Evolutionary conservation across 92 coral and sea anemone species (phyloP), one percentile per base, ranked within the genome.

Genomic region (Phymanthus crucifer): DNA sequence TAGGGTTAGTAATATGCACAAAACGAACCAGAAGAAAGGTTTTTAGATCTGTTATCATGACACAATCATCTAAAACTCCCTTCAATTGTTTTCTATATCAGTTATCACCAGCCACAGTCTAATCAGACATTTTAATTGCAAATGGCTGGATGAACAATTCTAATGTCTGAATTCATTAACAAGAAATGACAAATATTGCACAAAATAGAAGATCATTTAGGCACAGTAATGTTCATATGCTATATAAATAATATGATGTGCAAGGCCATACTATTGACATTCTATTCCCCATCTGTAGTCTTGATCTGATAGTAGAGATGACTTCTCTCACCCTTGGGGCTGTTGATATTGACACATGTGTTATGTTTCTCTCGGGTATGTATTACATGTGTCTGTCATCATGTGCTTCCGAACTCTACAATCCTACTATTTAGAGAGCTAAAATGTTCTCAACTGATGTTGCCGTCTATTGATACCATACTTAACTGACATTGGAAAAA

Each of bases 101-200:
- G 17, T 24, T 61, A 61, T 61, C 34, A 61, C 68, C 27, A 12
- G 33, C 29, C 11, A 54, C 27, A 61, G 68, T 61, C 68, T 61
- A 24, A 61, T 14, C 68, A 61, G 35, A 61, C 68, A 61, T 29
- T 61, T 27, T 61, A 61, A 61, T 61, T 61, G n/a, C 64, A 61
- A 61, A 61, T 26, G 0, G 36, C 9, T 61, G 68, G 34, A 26
- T 27, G 16, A 29, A 61, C 29, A 61, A 27, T 61, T 61, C 35
- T 61, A 12, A 61, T 24, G 13, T 61, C 17, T 61, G 68, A 61
- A 61, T 54, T 43, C 43, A 50, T 61, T 2, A 24, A 61, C 35
- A 61, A 61, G 68, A 27, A 34, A 21, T 54, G 64, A 54, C 64
- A 54, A 54, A 54, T n/a, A 21, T 0, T 21, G 27, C n/a, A 54